Evolutionary conservation across 2,888 invertebrate species (phyloP).

Genomic region (Ormia ochracea): DNA sequence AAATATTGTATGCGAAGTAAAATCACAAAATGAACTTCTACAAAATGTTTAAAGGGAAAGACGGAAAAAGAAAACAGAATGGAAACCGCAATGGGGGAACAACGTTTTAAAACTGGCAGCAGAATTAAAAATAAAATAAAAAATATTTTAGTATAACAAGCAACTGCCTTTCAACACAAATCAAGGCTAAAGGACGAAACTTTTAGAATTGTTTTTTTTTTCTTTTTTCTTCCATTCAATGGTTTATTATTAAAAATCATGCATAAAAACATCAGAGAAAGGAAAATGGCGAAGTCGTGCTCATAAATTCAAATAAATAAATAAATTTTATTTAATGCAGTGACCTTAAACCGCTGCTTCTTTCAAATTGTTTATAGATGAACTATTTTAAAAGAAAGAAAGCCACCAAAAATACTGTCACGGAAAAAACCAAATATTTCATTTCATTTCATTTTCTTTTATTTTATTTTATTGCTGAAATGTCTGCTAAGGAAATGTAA

Average conservation of each 20-base stretch:
- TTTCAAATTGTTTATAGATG: neutral
- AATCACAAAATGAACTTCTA: neutral
- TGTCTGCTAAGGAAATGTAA: slow-evolving; percentile 36
- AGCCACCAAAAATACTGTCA: neutral
- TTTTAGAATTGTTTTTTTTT: neutral
- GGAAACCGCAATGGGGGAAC: slow-evolving; percentile 13
- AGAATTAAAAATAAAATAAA: slow-evolving; percentile 4
- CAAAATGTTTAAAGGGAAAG: neutral
- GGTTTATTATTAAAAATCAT: slow-evolving; percentile 27
- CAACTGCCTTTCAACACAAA: neutral
- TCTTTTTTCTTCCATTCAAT: too few relatives aligned
- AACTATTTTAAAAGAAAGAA: neutral
- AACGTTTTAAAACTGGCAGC: neutral
- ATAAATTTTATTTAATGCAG: neutral
- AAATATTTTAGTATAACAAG: neutral
- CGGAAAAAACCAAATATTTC: too few relatives aligned
- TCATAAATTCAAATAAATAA: slow-evolving; percentile 33
- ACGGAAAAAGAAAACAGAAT: neutral
- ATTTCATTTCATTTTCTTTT: too few relatives aligned
- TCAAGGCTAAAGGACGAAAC: slow-evolving; percentile 22
- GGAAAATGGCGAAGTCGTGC: slow-evolving; percentile 1
- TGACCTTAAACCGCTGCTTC: slow-evolving; percentile 20
- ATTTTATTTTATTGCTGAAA: neutral
- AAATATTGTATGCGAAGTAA: neutral
- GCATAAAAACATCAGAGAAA: slow-evolving; percentile 11